phyloP scores from a whole-genome alignment of 1,140 invertebrate genomes.

The Nylanderia fulva region DNA sequence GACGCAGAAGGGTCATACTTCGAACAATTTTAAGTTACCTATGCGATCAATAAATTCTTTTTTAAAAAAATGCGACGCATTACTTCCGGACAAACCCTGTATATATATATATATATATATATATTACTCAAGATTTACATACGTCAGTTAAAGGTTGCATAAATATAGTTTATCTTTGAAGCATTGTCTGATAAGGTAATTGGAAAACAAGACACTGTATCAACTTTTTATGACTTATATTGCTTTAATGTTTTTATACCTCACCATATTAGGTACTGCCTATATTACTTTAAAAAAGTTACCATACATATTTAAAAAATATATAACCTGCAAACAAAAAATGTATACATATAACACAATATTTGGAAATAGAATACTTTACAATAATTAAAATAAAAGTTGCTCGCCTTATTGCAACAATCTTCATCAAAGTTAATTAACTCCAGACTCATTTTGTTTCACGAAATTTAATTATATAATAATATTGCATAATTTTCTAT shows the following conservation, averaged over 20 bases:
- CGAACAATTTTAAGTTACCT: no score
- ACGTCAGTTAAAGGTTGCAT: neutral
- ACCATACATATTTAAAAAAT: constrained; percentile 52
- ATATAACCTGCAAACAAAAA: constrained; percentile 18
- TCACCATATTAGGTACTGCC: constrained; percentile 68
- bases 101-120: neutral
- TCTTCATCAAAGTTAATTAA: neutral
- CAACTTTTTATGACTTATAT: neutral
- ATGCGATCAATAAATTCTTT: no score
- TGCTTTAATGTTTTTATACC: neutral
- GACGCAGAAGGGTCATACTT: no score
- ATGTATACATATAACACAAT: constrained; percentile 39
- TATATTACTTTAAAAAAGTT: constrained; percentile 48
- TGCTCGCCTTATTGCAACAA: constrained; percentile 8
- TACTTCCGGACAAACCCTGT: no score
- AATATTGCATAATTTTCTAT: no score
- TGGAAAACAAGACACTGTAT: neutral
- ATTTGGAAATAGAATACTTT: constrained; percentile 33
- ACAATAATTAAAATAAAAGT: neutral
- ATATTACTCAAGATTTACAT: neutral
- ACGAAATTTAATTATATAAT: neutral
- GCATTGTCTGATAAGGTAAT: no score
- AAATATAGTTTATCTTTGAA: neutral
- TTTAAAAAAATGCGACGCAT: no score
- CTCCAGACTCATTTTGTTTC: neutral